Conservation (phyloP, 2,797 vertebrate genomes). For the Spinibarbus caldwelli region DNA sequence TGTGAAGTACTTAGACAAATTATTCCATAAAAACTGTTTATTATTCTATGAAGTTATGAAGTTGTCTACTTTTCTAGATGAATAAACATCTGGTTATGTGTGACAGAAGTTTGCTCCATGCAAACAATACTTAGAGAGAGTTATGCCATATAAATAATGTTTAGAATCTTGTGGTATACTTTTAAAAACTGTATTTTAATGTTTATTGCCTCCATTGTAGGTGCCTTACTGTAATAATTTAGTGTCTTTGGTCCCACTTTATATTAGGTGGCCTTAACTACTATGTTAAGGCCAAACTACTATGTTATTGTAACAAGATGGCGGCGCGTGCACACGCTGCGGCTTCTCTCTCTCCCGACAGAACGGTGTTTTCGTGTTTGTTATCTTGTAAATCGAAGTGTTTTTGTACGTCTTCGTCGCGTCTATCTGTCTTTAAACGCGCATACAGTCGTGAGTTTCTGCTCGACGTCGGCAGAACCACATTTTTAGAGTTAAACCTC, state of each 20-base stretch:
- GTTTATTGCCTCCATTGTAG: not conserved
- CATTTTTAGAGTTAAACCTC: too few species aligned
- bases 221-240: not conserved
- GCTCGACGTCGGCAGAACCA: too few species aligned
- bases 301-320: too few species aligned
- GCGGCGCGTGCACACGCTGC: too few species aligned
- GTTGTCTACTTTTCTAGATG: slow-evolving; percentile 4
- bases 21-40: slow-evolving; percentile 28
- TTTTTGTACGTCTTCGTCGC: too few species aligned
- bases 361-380: too few species aligned
- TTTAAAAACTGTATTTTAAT: not conserved
- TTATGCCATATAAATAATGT: not conserved
- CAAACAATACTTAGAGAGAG: not conserved
- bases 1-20: slow-evolving; percentile 5
- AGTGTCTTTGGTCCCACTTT: not conserved
- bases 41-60: slow-evolving; percentile 17
- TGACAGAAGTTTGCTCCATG: slow-evolving; percentile 7
- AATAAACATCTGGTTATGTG: slow-evolving; percentile 31
- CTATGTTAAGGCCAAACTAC: too few species aligned
- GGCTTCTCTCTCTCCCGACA: too few species aligned
- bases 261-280: not conserved
- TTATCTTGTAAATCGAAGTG: too few species aligned
- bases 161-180: not conserved
- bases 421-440: too few species aligned
- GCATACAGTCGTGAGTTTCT: too few species aligned